Percentiles rank a stretch among this genome's conserved stretches.
phyloP scores from a whole-genome alignment of 2,888 invertebrate genomes.

The Camptogramma bilineatum region DNA sequence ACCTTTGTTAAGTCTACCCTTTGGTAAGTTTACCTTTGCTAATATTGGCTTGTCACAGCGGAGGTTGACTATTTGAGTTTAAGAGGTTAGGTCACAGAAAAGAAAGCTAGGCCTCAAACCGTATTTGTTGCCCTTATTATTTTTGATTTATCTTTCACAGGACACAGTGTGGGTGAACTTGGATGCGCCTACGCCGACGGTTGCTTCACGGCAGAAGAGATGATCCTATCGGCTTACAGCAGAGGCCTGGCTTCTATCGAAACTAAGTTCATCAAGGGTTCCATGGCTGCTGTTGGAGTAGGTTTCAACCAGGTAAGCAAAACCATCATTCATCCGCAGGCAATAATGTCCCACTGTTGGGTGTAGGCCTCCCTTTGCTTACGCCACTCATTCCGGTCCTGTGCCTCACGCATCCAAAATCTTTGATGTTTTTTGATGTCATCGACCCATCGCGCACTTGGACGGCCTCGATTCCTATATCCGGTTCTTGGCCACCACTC shows the following conservation, averaged over 20 bases:
- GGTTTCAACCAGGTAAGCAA: constrained; percentile 85
- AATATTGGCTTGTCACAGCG: too few species aligned
- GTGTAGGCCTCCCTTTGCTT: neutral
- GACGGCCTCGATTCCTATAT: too few species aligned
- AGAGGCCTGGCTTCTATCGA: constrained; percentile 91
- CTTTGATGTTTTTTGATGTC: too few species aligned
- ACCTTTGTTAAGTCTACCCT: too few species aligned
- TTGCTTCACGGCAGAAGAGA: constrained; percentile 94
- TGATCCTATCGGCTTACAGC: constrained; percentile 93
- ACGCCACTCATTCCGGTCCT: neutral
- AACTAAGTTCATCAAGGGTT: constrained; percentile 89
- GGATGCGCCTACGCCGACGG: constrained; percentile 98
- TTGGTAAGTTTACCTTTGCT: too few species aligned
- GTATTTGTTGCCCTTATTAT: too few species aligned
- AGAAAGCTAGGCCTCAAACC: too few species aligned
- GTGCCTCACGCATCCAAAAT: too few species aligned
- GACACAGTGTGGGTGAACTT: constrained; percentile 97
- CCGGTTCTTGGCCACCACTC: too few species aligned
- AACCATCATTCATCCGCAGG: neutral
- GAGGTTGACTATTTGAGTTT: too few species aligned
- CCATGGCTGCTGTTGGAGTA: constrained; percentile 95
- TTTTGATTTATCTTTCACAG: constrained; percentile 75
- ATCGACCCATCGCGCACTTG: too few species aligned
- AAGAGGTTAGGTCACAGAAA: too few species aligned
- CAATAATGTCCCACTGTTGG: neutral